Conservation (phyloP, 2,888 invertebrate species). For the Incurvaria masculella region DNA sequence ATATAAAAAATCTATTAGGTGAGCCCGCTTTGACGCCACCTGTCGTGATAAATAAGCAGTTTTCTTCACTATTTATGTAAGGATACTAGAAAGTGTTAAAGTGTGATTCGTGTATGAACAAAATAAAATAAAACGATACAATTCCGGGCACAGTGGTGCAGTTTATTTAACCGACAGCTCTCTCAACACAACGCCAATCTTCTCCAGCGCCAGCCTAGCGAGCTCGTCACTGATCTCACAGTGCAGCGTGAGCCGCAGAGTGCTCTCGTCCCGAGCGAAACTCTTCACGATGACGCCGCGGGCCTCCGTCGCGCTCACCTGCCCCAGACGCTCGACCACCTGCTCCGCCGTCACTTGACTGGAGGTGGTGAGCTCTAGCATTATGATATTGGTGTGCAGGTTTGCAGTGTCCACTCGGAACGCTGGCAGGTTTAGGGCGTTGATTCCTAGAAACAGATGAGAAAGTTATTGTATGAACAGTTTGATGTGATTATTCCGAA, state of each 20-base stretch:
- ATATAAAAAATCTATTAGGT: background rate
- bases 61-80: background rate
- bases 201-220: conserved; percentile 64
- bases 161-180: conserved; percentile 48
- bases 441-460: conserved; percentile 48
- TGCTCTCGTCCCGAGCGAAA: conserved; percentile 54
- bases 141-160: background rate
- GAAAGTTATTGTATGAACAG: too few relatives aligned
- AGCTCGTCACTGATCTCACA: conserved; percentile 67
- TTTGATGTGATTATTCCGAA: too few relatives aligned
- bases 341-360: conserved; percentile 49
- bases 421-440: conserved; percentile 55
- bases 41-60: too few relatives aligned
- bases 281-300: conserved; percentile 58
- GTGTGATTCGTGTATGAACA: too few relatives aligned
- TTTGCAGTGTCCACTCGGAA: conserved; percentile 60
- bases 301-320: conserved; percentile 44
- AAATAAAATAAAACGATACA: too few relatives aligned
- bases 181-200: conserved; percentile 65
- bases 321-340: conserved; percentile 32
- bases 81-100: background rate
- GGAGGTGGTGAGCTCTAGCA: conserved; percentile 57
- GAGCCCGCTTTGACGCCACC: too few relatives aligned
- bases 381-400: conserved; percentile 73
- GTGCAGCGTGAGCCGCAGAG: conserved; percentile 67